Conservation (phyloP, 2,888 invertebrate species). For the Plebejus argus region DNA sequence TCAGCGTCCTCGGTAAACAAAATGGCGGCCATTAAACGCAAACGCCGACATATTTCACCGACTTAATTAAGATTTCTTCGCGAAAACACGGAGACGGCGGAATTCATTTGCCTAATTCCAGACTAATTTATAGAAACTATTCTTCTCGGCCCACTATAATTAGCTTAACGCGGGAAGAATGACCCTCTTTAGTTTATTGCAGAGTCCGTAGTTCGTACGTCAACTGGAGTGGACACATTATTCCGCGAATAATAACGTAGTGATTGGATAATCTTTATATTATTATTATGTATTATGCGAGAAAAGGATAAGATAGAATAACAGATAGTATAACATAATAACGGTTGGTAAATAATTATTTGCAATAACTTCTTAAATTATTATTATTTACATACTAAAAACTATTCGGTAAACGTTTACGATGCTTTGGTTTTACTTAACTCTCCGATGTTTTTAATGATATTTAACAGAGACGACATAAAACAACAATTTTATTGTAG, state of each 20-base stretch:
- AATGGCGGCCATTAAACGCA: conserved; percentile 27
- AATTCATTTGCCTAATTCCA: conserved; percentile 45
- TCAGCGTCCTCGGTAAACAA: conserved; percentile 17
- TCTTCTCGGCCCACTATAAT: conserved; percentile 22
- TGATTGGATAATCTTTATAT: too few species aligned
- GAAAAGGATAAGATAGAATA: too few species aligned
- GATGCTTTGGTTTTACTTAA: too few species aligned
- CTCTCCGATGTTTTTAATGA: too few species aligned
- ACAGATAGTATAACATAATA: too few species aligned
- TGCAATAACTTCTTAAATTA: too few species aligned
- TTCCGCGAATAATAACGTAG: background rate
- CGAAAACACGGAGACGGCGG: conserved; percentile 40
- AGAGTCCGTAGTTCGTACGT: background rate
- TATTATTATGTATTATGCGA: too few species aligned
- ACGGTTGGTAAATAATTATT: too few species aligned
- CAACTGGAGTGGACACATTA: background rate
- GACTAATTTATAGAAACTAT: conserved; percentile 40
- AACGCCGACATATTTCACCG: conserved; percentile 41
- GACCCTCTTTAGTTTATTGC: conserved; percentile 10
- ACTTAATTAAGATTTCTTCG: conserved; percentile 47
- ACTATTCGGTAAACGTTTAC: too few species aligned
- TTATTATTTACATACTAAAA: too few species aligned
- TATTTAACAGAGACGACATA: too few species aligned
- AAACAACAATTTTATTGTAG: too few species aligned
- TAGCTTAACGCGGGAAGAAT: background rate